A percentile compares a stretch with the other conserved stretches of the same genome.
Evolutionary conservation across 2,113 vertebrate species (phyloP).

Genomic region (Xenopus tropicalis): DNA sequence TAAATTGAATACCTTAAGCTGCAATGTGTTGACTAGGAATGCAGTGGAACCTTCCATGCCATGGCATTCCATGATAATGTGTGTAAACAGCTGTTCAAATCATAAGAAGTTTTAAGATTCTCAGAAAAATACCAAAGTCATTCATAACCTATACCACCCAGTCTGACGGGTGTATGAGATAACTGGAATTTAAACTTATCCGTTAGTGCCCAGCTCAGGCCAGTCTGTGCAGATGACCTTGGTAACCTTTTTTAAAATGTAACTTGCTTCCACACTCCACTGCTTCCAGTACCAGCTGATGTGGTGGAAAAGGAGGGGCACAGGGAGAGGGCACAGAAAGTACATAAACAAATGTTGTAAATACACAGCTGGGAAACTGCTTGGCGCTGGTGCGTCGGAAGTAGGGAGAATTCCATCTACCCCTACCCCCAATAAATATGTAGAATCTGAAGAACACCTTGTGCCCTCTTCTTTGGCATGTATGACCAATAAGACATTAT

Average conservation of each 20-base stretch:
- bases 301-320: neutral
- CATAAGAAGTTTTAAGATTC: constrained; percentile 9
- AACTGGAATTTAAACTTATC: constrained; percentile 3
- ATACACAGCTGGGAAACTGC: constrained; percentile 21
- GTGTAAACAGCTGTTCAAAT: constrained; percentile 3
- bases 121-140: neutral
- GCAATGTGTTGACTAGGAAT: no score
- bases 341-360: constrained; percentile 26
- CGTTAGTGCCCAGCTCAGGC: neutral
- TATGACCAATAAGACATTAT: no score
- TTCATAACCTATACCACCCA: neutral
- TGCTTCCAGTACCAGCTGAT: constrained; percentile 17
- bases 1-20: no score
- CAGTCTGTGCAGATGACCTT: constrained; percentile 17
- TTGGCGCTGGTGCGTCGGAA: neutral
- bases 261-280: neutral
- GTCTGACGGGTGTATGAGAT: neutral
- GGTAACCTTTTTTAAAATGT: neutral
- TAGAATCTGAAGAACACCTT: no score
- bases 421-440: no score
- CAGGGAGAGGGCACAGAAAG: neutral
- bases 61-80: neutral
- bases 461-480: no score
- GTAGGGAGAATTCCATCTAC: no score
- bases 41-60: no score